Evolutionary conservation across 2,797 vertebrate species (phyloP).

Genomic region (Allobates femoralis): DNA sequence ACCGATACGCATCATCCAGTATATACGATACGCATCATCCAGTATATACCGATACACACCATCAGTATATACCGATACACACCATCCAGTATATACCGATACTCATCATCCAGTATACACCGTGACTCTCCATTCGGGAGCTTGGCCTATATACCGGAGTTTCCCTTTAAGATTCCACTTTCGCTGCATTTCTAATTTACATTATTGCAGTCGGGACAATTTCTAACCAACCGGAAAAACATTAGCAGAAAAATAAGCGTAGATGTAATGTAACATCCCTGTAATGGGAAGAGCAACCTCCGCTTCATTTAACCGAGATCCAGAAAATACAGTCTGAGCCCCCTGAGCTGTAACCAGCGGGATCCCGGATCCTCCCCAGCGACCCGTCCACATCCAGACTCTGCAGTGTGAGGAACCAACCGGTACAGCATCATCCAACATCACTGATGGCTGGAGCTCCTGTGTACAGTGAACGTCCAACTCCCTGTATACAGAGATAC

Average conservation of each 20-base stretch:
- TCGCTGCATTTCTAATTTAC: neutral
- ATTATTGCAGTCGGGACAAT: neutral
- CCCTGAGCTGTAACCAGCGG: neutral
- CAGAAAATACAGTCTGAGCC: neutral
- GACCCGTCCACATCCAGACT: neutral
- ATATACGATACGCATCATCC: no score
- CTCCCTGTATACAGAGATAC: no score
- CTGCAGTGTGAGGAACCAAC: neutral
- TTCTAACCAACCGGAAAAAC: neutral
- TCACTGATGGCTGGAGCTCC: neutral
- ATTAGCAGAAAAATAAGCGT: neutral
- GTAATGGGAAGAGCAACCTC: neutral
- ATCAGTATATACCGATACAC: no score
- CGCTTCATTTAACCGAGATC: neutral
- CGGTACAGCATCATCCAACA: neutral
- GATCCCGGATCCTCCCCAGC: neutral
- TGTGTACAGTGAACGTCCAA: neutral
- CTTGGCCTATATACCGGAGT: neutral
- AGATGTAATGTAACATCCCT: neutral
- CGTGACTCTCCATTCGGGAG: neutral
- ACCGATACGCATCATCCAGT: no score
- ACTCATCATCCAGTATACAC: no score
- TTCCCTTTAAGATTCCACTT: constrained; percentile 1
- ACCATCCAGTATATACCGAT: no score
- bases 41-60: no score